Conservation (phyloP, 1,140 invertebrate genomes). For the Trypoxylus dichotomus region DNA sequence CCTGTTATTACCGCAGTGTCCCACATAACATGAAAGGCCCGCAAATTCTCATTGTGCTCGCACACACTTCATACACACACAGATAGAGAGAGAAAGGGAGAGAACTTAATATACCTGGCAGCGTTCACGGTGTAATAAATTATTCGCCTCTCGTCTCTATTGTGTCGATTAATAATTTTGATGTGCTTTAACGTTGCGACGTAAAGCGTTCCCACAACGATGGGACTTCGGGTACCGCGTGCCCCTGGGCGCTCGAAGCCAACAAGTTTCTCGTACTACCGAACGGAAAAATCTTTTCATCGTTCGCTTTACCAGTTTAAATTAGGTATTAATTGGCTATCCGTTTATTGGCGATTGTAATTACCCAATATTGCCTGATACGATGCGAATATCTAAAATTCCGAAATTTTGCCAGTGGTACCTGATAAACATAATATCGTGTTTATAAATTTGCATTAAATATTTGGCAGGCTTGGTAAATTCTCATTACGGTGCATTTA, state of each 20-base stretch:
- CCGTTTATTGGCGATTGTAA: not conserved
- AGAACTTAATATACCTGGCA: conserved; percentile 19
- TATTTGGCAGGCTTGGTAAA: too few species aligned
- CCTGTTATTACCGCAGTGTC: not conserved
- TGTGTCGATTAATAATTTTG: conserved; percentile 20
- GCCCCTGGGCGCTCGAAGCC: not conserved
- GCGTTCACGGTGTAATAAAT: conserved; percentile 1
- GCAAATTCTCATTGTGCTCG: conserved; percentile 11
- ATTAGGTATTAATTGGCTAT: conserved; percentile 3
- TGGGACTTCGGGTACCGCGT: not conserved
- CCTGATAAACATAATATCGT: too few species aligned
- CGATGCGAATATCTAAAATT: not conserved
- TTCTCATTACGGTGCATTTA: too few species aligned
- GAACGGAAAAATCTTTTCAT: not conserved
- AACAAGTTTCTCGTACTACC: not conserved
- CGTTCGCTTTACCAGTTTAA: not conserved
- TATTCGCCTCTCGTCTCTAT: conserved; percentile 10
- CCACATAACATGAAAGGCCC: not conserved
- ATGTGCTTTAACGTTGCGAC: not conserved
- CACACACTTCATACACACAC: not conserved
- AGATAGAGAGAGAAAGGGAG: not conserved
- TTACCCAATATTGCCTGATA: not conserved
- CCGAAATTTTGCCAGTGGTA: too few species aligned
- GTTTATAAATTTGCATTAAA: too few species aligned
- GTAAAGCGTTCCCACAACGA: not conserved